phyloP scores from a whole-genome alignment of 1,140 invertebrate species.

The Drosophila ercepeae region DNA sequence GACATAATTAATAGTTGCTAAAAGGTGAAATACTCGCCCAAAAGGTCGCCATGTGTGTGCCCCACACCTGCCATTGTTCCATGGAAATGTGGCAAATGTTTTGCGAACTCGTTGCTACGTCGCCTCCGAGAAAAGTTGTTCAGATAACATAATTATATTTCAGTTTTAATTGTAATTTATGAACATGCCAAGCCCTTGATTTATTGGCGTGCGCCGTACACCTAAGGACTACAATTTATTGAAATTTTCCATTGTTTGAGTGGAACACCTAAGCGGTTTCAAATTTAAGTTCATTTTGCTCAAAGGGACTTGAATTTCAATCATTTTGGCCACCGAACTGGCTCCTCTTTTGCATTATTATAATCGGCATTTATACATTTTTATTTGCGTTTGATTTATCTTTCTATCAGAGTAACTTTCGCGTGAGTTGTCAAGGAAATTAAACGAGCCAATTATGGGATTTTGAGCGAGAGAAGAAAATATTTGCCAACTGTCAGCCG shows the following conservation, averaged over 20 bases:
- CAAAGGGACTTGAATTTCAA: too few relatives aligned
- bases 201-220: constrained; percentile 47
- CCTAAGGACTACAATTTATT: constrained; percentile 18
- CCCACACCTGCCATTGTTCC: constrained; percentile 7
- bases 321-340: too few relatives aligned
- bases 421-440: constrained; percentile 15
- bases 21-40: constrained; percentile 64
- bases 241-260: constrained; percentile 16
- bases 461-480: constrained; percentile 16
- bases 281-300: not conserved
- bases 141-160: constrained; percentile 67
- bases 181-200: constrained; percentile 53
- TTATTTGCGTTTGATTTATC: not conserved
- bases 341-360: too few relatives aligned
- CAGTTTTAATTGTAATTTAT: constrained; percentile 78
- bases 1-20: constrained; percentile 70
- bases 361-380: not conserved
- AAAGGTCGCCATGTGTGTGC: constrained; percentile 46
- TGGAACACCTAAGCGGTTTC: not conserved
- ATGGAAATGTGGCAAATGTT: constrained; percentile 32
- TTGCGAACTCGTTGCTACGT: constrained; percentile 36
- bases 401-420: constrained; percentile 15
- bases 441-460: constrained; percentile 31
- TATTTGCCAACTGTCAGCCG: constrained; percentile 43
- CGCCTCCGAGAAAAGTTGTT: constrained; percentile 35